Conservation (phyloP, 2,888 invertebrate species). For the Biston stratarius region DNA sequence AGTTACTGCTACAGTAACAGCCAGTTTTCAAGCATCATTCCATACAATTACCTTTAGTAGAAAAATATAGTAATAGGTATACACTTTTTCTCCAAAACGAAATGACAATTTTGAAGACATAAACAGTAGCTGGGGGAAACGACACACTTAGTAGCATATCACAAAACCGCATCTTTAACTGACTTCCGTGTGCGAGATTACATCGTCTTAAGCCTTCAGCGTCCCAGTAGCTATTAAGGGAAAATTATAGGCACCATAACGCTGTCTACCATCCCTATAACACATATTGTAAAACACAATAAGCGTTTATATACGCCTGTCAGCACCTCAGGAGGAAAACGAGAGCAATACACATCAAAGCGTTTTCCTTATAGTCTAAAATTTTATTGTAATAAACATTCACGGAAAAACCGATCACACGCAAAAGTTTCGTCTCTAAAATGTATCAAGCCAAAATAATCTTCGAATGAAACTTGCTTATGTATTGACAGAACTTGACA, state of each 20-base stretch:
- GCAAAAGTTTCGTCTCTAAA: too few species aligned
- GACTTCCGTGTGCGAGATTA: constrained; percentile 13
- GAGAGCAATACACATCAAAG: constrained; percentile 19
- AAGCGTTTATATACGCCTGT: constrained; percentile 25
- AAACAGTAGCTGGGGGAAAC: constrained; percentile 11
- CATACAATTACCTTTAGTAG: too few species aligned
- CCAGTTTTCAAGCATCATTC: too few species aligned
- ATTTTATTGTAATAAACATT: constrained; percentile 17
- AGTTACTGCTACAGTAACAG: too few species aligned
- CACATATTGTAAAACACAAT: constrained; percentile 29
- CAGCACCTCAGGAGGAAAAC: constrained; percentile 28
- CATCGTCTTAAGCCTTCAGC: constrained; percentile 13
- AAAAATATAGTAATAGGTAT: neutral
- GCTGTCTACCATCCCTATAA: constrained; percentile 8
- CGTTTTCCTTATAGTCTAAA: constrained; percentile 21
- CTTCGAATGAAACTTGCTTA: too few species aligned
- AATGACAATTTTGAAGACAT: neutral
- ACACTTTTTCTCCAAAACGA: neutral
- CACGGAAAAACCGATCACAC: neutral
- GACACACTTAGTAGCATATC: constrained; percentile 6
- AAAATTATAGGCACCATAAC: constrained; percentile 25
- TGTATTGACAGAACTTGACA: too few species aligned
- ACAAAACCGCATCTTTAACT: constrained; percentile 19
- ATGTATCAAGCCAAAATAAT: too few species aligned
- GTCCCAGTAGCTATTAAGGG: constrained; percentile 17